phyloP scores from a whole-genome alignment of 1,140 invertebrate species.

The Brachionus koreanus region DNA sequence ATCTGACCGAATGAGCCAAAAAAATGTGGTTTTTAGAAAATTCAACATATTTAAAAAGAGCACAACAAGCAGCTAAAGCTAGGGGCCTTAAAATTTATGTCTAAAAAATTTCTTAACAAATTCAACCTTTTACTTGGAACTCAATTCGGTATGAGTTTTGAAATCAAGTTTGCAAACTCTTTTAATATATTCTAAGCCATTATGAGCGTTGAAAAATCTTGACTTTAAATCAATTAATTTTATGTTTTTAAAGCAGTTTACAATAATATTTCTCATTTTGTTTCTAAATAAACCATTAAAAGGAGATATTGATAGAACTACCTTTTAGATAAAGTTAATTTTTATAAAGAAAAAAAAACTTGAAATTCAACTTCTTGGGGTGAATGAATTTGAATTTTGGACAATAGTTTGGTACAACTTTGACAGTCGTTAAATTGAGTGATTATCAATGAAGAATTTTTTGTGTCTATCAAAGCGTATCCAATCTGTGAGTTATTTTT shows the following conservation, averaged over 20 bases:
- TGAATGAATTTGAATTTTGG: not conserved
- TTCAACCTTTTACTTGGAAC: not conserved
- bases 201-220: conserved; percentile 3
- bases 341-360: not conserved
- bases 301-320: not conserved
- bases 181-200: not conserved
- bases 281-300: not conserved
- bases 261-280: not conserved
- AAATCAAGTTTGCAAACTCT: not conserved
- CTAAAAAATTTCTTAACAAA: not conserved
- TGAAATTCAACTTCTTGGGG: not conserved
- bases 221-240: conserved; percentile 11
- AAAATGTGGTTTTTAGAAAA: not conserved
- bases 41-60: conserved; percentile 8
- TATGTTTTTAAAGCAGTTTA: not conserved
- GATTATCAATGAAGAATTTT: not conserved
- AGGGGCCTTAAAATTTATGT: not conserved
- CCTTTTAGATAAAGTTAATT: not conserved
- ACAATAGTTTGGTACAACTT: not conserved
- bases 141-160: not conserved
- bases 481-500: conserved; percentile 1
- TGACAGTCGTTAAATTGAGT: conserved; percentile 1
- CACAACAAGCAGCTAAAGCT: not conserved
- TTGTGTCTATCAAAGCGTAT: not conserved
- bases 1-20: not conserved